Base-by-base conservation (phyloP, 2,797 vertebrate genomes). In the Natrix natrix region DNA sequence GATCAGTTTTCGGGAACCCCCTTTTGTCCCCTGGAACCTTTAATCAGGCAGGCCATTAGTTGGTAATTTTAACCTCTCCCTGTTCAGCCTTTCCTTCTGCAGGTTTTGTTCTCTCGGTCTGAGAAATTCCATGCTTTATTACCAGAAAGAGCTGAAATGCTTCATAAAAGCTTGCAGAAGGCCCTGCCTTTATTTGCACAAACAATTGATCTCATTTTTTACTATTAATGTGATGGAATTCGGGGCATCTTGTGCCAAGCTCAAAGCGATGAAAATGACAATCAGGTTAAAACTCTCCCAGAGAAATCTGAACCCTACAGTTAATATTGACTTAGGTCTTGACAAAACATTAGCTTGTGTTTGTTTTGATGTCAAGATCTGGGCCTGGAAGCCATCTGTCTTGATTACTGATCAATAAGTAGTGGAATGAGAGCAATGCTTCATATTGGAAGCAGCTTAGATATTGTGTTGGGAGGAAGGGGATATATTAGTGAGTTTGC, bases 241-340 rank as follows among this genome's bases (percentile, higher is more conserved):
- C 32, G 0, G 24, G 26, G 83, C 12, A 43, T 59, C 26, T 14
- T 55, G 7, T 56, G 37, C 61, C 55, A 86, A 61, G 26, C 12
- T 28, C 43, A 43, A 59, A 16, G 28, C 37, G 7, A 48, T 14
- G 7, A 61, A 17, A 66, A 56, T 60, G n/a, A 93, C 10, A 32
- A 87, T 87, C 22, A 55, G 24, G 28, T 91, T 48, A 32, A 37
- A 55, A 43, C 48, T 63, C 22, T 88, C 55, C 86, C 28, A 78
- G 69, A 5, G 89, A 74, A 91, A 91, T 87, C 28, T 87, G 63
- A 95, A 24, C 43, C 57, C 1, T 61, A 16, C 83, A 83, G 60
- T 88, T 92, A 94, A 89, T 54, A 6, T 17, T 94, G 48, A 94
- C 87, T 94, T 37, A 90, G 78, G 87, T 90, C 11, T 12, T 92